phyloP scores from a whole-genome alignment of 2,888 invertebrate species.

The Sphaeridia pumilis region DNA sequence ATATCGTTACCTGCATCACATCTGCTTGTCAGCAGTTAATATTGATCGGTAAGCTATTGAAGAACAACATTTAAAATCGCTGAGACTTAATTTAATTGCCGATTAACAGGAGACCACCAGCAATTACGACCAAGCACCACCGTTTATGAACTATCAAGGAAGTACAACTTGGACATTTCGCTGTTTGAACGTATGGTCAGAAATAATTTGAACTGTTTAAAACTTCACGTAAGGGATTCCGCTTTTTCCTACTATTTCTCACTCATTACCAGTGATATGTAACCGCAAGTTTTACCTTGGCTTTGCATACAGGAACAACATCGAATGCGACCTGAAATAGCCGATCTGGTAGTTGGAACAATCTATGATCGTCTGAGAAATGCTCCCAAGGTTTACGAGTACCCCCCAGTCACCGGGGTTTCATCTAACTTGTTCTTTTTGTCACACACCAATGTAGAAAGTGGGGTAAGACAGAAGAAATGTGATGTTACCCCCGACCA shows the following conservation, averaged over 20 bases:
- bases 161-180: constrained; percentile 60
- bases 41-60: constrained; percentile 55
- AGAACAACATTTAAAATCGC: background rate
- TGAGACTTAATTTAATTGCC: constrained; percentile 17
- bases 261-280: background rate
- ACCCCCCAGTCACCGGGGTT: constrained; percentile 51
- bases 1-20: constrained; percentile 63
- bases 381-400: constrained; percentile 48
- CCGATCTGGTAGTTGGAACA: constrained; percentile 48
- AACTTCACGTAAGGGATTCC: constrained; percentile 28
- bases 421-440: constrained; percentile 55
- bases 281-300: too few species aligned
- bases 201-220: constrained; percentile 50
- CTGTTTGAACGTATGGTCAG: constrained; percentile 68
- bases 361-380: constrained; percentile 56
- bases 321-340: constrained; percentile 47
- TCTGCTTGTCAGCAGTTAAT: constrained; percentile 64
- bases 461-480: constrained; percentile 40
- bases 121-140: constrained; percentile 64
- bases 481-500: background rate
- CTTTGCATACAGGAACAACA: constrained; percentile 5
- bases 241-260: background rate
- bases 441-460: constrained; percentile 50
- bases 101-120: constrained; percentile 57
- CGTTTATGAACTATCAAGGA: constrained; percentile 52